Evolutionary conservation across 2,113 vertebrate species (phyloP).

Genomic region (Okapia johnstoni): DNA sequence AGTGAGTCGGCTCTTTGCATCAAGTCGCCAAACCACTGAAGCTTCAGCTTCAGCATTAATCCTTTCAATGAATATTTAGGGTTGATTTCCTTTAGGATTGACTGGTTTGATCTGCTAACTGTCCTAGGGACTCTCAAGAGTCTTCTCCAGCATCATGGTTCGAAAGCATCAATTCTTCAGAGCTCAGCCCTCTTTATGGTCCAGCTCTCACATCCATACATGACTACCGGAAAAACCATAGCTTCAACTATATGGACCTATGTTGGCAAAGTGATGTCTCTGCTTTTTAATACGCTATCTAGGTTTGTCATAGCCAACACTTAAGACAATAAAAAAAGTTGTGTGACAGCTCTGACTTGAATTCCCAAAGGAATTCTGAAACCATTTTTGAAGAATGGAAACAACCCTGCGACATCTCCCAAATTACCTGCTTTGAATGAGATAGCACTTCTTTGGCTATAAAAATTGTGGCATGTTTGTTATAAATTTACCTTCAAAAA

Average conservation of each 20-base stretch:
- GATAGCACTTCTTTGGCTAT: not conserved
- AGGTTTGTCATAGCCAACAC: not conserved
- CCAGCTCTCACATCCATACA: not conserved
- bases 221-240: not conserved
- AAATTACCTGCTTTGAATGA: not conserved
- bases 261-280: not conserved
- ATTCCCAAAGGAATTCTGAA: slow-evolving; percentile 11
- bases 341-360: not conserved
- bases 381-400: not conserved
- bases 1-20: not conserved
- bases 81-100: not conserved
- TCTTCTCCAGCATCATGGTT: not conserved
- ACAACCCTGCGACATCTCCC: not conserved
- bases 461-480: not conserved
- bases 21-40: not conserved
- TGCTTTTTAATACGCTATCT: not conserved
- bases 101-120: not conserved
- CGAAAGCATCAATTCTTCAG: not conserved
- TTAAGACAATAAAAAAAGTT: not conserved
- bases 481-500: not conserved
- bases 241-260: not conserved
- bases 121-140: not conserved
- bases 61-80: not conserved
- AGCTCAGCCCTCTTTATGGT: not conserved
- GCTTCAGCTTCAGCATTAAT: not conserved